Evolutionary conservation across 2,797 vertebrate species (phyloP).

Genomic region (Erpetoichthys calabaricus): DNA sequence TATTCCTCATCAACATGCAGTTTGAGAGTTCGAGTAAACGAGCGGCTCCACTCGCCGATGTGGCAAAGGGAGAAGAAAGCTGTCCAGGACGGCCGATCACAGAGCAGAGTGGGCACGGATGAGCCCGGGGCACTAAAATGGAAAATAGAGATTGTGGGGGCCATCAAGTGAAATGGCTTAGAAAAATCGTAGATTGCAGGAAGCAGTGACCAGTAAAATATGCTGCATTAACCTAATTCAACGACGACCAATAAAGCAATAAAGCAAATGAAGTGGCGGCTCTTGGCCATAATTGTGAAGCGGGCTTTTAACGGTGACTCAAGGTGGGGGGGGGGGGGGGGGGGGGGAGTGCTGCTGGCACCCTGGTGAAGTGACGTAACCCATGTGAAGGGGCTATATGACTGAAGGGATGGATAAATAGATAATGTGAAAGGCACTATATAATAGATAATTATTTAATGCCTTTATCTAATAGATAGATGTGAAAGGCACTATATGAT

Average conservation of each 20-base stretch:
- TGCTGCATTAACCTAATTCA: neutral
- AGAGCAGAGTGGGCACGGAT: too few species aligned
- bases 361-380: too few species aligned
- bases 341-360: too few species aligned
- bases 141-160: constrained; percentile 39
- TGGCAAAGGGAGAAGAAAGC: too few species aligned
- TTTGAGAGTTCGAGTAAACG: constrained; percentile 27
- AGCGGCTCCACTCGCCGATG: neutral
- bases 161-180: constrained; percentile 61
- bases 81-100: too few species aligned
- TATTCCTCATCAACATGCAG: neutral
- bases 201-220: constrained; percentile 23
- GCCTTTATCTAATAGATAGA: too few species aligned
- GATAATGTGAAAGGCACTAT: too few species aligned
- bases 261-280: neutral
- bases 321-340: too few species aligned
- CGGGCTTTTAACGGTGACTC: neutral
- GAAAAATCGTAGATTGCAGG: constrained; percentile 49
- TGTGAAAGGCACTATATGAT: too few species aligned
- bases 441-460: too few species aligned
- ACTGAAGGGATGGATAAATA: too few species aligned
- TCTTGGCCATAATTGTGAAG: neutral
- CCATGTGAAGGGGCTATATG: too few species aligned
- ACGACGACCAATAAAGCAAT: neutral
- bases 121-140: constrained; percentile 15